phyloP scores from a whole-genome alignment of 2,888 invertebrate genomes.

The Coelinius sp. region DNA sequence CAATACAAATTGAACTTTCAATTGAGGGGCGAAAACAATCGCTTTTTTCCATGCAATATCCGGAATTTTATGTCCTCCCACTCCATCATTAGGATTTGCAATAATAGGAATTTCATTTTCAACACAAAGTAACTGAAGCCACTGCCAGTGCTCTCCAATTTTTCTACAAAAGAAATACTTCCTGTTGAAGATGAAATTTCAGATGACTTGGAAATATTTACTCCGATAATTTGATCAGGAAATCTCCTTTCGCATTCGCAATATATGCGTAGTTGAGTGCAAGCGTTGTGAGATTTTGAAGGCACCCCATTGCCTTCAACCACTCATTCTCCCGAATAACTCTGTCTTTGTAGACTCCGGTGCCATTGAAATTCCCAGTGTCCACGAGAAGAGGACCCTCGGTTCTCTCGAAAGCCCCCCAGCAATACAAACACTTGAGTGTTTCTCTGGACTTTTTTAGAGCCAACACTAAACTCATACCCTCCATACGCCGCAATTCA shows the following conservation, averaged over 20 bases:
- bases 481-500: constrained; percentile 49
- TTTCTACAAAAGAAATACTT: constrained; percentile 36
- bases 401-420: constrained; percentile 52
- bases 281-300: constrained; percentile 52
- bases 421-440: constrained; percentile 52
- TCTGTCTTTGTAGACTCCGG: constrained; percentile 39
- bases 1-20: constrained; percentile 54
- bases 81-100: constrained; percentile 9
- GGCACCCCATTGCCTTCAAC: constrained; percentile 50
- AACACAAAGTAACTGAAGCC: constrained; percentile 53
- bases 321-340: constrained; percentile 46
- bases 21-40: constrained; percentile 43
- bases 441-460: constrained; percentile 52
- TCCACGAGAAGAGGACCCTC: constrained; percentile 43
- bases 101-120: constrained; percentile 44
- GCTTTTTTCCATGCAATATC: constrained; percentile 49
- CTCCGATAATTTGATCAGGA: constrained; percentile 53
- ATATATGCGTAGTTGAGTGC: constrained; percentile 55
- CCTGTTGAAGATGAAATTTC: neutral
- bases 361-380: constrained; percentile 35
- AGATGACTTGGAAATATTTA: constrained; percentile 26
- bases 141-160: constrained; percentile 51
- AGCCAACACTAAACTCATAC: constrained; percentile 50
- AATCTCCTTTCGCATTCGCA: constrained; percentile 54
- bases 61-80: constrained; percentile 43